phyloP scores from a whole-genome alignment of 2,888 invertebrate genomes.

The Sisyra nigra region DNA sequence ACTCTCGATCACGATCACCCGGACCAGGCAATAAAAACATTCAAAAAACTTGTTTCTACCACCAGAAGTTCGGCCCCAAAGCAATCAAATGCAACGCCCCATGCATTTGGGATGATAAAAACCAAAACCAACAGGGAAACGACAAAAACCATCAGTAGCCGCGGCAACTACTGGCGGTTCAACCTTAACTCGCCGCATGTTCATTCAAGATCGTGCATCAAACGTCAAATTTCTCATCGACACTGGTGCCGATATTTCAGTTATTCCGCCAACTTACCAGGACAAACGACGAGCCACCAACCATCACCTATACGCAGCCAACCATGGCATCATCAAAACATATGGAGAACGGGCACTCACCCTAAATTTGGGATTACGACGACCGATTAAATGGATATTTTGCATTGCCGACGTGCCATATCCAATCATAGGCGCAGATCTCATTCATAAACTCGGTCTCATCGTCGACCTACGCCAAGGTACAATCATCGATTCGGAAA shows the following conservation, averaged over 20 bases:
- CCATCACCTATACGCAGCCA: constrained; percentile 10
- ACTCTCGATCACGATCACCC: not conserved
- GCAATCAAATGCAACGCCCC: constrained; percentile 7
- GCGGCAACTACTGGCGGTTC: constrained; percentile 9
- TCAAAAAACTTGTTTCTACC: constrained; percentile 5
- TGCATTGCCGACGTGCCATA: constrained; percentile 10
- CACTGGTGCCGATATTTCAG: constrained; percentile 9
- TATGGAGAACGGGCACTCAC: constrained; percentile 8
- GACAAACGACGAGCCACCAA: not conserved
- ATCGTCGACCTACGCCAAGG: not conserved
- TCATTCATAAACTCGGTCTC: constrained; percentile 4
- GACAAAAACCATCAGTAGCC: constrained; percentile 4
- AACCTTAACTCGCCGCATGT: constrained; percentile 6
- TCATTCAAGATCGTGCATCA: constrained; percentile 8
- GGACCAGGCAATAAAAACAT: not conserved
- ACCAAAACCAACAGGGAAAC: constrained; percentile 8
- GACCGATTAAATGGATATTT: constrained; percentile 11
- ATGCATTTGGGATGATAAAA: no score
- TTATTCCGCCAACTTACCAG: constrained; percentile 6
- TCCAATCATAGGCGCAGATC: constrained; percentile 12
- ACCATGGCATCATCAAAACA: constrained; percentile 10
- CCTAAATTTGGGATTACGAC: constrained; percentile 11
- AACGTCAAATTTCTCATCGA: constrained; percentile 11
- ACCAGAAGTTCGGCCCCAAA: constrained; percentile 3
- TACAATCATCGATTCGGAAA: constrained; percentile 6